phyloP scores from a whole-genome alignment of 2,113 vertebrate genomes.

The Prochilodus magdalenae region DNA sequence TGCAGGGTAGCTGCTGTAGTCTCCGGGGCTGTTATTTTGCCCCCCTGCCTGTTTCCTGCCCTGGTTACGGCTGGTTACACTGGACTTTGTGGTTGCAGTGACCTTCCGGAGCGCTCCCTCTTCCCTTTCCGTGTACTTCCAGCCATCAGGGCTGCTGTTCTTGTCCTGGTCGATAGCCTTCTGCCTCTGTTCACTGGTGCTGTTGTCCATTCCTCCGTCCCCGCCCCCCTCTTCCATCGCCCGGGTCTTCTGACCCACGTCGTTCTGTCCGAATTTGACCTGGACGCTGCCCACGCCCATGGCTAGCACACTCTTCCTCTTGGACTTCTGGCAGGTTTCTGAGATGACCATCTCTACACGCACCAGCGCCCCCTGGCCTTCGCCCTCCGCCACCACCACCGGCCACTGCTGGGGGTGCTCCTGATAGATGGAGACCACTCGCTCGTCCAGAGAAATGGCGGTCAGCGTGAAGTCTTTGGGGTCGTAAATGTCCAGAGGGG shows the following conservation, averaged over 20 bases:
- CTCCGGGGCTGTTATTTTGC: slow-evolving; percentile 74
- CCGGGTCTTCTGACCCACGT: slow-evolving; percentile 72
- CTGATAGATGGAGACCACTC: slow-evolving; percentile 85
- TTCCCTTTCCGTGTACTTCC: slow-evolving; percentile 80
- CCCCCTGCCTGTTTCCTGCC: slow-evolving; percentile 69
- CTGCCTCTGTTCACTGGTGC: slow-evolving; percentile 77
- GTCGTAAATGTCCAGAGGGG: slow-evolving; percentile 93
- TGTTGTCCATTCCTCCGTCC: slow-evolving; percentile 75
- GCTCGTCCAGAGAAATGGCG: slow-evolving; percentile 88
- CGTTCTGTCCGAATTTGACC: slow-evolving; percentile 85
- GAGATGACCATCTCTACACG: slow-evolving; percentile 94
- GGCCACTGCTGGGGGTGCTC: slow-evolving; percentile 82
- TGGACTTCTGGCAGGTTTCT: slow-evolving; percentile 93
- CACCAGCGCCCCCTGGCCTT: slow-evolving; percentile 90
- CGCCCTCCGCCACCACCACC: slow-evolving; percentile 84
- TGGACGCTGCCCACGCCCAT: slow-evolving; percentile 85
- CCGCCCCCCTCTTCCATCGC: slow-evolving; percentile 71
- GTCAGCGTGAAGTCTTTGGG: slow-evolving; percentile 89
- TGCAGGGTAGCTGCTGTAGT: slow-evolving; percentile 82
- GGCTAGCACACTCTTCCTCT: slow-evolving; percentile 90
- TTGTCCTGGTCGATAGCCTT: slow-evolving; percentile 76
- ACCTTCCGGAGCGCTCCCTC: slow-evolving; percentile 81
- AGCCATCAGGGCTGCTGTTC: slow-evolving; percentile 75
- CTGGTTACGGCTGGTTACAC: slow-evolving; percentile 69
- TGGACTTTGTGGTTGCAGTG: slow-evolving; percentile 81